Evolutionary conservation across 2,888 invertebrate genomes (phyloP).

Genomic region (Tipula confusa): DNA sequence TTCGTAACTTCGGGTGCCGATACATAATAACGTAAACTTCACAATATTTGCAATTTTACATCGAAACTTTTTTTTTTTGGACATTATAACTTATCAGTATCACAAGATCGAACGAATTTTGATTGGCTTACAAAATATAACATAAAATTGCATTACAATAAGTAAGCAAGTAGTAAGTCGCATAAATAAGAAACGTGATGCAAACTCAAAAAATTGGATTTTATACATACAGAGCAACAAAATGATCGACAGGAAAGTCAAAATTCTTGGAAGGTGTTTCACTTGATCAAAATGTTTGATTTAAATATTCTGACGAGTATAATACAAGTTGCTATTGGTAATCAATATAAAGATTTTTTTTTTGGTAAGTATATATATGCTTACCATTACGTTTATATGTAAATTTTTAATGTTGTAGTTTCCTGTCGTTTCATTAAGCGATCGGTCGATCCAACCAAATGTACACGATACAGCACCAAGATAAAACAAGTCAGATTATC

Average conservation of each 20-base stretch:
- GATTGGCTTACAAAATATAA: background rate
- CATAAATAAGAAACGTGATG: background rate
- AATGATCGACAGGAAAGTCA: conserved; percentile 12
- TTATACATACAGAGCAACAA: background rate
- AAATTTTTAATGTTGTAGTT: background rate
- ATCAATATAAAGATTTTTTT: conserved; percentile 4
- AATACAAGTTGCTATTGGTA: background rate
- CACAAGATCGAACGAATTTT: background rate
- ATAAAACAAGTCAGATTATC: conserved; percentile 25
- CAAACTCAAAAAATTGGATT: background rate
- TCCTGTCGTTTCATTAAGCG: conserved; percentile 13
- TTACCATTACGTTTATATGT: background rate
- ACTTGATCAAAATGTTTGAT: background rate
- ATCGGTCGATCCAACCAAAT: background rate
- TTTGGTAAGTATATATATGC: background rate
- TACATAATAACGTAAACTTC: background rate
- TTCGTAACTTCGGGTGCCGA: background rate
- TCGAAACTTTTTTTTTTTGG: background rate
- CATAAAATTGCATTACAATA: background rate
- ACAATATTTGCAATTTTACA: background rate
- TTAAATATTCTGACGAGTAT: background rate
- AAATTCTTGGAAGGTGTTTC: background rate
- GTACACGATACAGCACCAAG: background rate
- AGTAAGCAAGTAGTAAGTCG: background rate
- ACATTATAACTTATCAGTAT: background rate